A percentile compares a stretch with the other conserved stretches of the same genome.
These are phyloP conservation scores for Sialis fuliginosa DNA, from an alignment of 2,888 invertebrate genomes.

Conservation along the genomic window DNA sequence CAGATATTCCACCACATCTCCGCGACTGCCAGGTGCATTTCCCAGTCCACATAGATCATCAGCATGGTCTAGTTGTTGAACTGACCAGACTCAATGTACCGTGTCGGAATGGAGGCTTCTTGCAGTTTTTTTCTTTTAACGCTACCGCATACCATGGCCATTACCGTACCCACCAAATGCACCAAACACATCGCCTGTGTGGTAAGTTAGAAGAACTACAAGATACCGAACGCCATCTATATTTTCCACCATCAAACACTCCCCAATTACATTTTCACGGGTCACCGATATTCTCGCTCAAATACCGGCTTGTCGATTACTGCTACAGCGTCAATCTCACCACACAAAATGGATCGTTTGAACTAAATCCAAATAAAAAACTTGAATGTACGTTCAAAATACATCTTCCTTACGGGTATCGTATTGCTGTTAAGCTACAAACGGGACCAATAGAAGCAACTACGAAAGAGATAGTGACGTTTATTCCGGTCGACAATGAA, in stretches of 20 bases:
- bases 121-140: slow-evolving; percentile 28
- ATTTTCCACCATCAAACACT: slow-evolving; percentile 31
- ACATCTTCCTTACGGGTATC: slow-evolving; percentile 51
- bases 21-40: slow-evolving; percentile 37
- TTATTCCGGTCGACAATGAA: background rate
- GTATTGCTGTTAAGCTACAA: slow-evolving; percentile 41
- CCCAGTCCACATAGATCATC: slow-evolving; percentile 21
- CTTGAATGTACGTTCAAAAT: slow-evolving; percentile 49
- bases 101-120: slow-evolving; percentile 39
- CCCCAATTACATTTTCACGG: slow-evolving; percentile 39
- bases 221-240: slow-evolving; percentile 36
- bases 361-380: slow-evolving; percentile 37
- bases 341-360: slow-evolving; percentile 44
- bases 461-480: slow-evolving; percentile 1
- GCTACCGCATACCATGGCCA: slow-evolving; percentile 3
- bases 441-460: slow-evolving; percentile 24
- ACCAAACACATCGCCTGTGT: slow-evolving; percentile 24
- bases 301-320: slow-evolving; percentile 49
- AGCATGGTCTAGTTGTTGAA: slow-evolving; percentile 42
- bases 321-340: slow-evolving; percentile 52
- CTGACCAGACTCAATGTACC: slow-evolving; percentile 52
- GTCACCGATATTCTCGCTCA: slow-evolving; percentile 45
- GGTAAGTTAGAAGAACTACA: slow-evolving; percentile 54
- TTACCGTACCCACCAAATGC: slow-evolving; percentile 12
- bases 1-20: slow-evolving; percentile 28